Evolutionary conservation across 2,888 invertebrate genomes (phyloP).

Genomic region (Erebia palarica): DNA sequence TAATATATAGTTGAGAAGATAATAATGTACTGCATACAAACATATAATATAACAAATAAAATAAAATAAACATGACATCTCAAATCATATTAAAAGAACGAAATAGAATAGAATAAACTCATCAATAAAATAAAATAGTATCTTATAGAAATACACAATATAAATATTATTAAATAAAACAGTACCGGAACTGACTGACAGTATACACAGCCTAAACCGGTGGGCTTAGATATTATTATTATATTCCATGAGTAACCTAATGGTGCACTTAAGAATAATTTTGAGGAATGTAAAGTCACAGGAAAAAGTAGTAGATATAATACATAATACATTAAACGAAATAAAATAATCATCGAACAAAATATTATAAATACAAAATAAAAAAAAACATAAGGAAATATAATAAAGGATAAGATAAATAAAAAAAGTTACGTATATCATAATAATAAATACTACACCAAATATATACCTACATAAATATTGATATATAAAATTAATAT

Average conservation of each 20-base stretch:
- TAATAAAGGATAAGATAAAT: conserved; percentile 10
- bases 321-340: conserved; percentile 14
- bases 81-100: conserved; percentile 8
- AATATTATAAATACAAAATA: conserved; percentile 1
- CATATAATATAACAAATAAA: conserved; percentile 1
- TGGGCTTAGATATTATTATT: neutral
- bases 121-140: too few species aligned
- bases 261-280: neutral
- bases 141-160: too few species aligned
- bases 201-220: too few species aligned
- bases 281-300: too few species aligned
- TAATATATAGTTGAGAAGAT: conserved; percentile 7
- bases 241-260: neutral
- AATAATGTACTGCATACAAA: conserved; percentile 17
- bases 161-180: too few species aligned
- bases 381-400: conserved; percentile 26
- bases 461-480: neutral
- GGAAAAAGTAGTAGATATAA: too few species aligned
- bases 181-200: too few species aligned
- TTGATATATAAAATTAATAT: neutral
- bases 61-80: neutral
- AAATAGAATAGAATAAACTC: too few species aligned
- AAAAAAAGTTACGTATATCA: conserved; percentile 13
- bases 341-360: conserved; percentile 11
- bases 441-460: neutral